Evolutionary conservation across 1,140 invertebrate species (phyloP).

Genomic region (Drosophila elegans): DNA sequence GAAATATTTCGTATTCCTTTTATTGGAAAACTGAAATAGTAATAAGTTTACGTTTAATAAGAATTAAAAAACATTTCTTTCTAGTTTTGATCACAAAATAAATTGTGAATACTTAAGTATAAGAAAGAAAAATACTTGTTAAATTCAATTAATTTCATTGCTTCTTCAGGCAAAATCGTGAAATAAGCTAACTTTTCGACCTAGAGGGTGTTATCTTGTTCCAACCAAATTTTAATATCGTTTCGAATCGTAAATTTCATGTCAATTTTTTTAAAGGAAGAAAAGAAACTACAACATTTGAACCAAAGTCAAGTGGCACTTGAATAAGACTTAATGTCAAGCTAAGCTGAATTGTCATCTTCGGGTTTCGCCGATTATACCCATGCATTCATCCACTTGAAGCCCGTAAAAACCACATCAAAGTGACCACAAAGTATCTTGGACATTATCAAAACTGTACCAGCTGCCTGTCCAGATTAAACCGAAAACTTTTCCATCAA

Average conservation of each 20-base stretch:
- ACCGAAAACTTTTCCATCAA: conserved; percentile 57
- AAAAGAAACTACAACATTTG: neutral
- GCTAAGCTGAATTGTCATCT: neutral
- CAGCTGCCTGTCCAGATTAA: conserved; percentile 29
- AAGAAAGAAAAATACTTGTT: no score
- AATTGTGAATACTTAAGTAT: no score
- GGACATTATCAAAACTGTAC: conserved; percentile 26
- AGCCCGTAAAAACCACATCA: conserved; percentile 10
- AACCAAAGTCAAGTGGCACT: neutral
- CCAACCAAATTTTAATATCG: neutral
- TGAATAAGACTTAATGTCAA: neutral
- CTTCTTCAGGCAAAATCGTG: no score
- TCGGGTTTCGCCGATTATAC: neutral
- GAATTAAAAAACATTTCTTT: no score
- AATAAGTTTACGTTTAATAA: no score
- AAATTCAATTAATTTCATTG: no score
- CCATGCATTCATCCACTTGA: neutral
- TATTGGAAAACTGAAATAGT: no score
- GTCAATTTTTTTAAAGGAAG: neutral
- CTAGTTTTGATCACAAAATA: no score
- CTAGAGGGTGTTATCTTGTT: no score
- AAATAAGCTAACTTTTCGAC: no score
- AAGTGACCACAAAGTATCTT: conserved; percentile 23
- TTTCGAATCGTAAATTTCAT: no score
- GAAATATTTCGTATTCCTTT: no score